Conservation (phyloP, 2,888 invertebrate species). For the Drosophila macrospina region DNA sequence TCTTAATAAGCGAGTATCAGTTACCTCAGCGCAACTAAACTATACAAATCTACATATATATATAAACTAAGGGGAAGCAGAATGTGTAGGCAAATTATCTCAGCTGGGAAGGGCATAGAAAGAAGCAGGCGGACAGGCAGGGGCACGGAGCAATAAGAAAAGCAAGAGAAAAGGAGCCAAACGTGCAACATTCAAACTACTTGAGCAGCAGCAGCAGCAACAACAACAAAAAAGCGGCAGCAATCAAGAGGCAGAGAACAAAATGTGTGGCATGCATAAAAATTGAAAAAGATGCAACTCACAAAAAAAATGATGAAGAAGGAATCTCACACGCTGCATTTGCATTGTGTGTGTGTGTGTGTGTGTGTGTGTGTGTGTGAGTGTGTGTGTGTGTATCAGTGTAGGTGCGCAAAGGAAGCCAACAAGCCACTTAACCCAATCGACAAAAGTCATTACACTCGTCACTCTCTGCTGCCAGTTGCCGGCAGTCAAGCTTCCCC, state of each 20-base stretch:
- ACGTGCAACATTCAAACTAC: slow-evolving; percentile 79
- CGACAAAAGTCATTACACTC: slow-evolving; percentile 85
- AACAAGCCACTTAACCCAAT: slow-evolving; percentile 84
- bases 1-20: slow-evolving; percentile 17
- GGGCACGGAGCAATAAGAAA: slow-evolving; percentile 19
- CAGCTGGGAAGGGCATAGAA: slow-evolving; percentile 11
- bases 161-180: slow-evolving; percentile 58
- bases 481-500: not conserved
- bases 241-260: slow-evolving; percentile 56
- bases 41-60: slow-evolving; percentile 16
- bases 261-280: slow-evolving; percentile 78
- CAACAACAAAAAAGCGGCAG: slow-evolving; percentile 33
- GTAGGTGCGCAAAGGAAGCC: slow-evolving; percentile 73
- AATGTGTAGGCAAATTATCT: slow-evolving; percentile 60
- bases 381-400: slow-evolving; percentile 48
- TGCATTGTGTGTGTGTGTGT: slow-evolving; percentile 44
- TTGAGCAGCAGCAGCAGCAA: slow-evolving; percentile 44
- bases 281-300: slow-evolving; percentile 78
- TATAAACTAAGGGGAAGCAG: not conserved
- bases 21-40: not conserved
- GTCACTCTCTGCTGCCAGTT: slow-evolving; percentile 67
- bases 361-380: slow-evolving; percentile 32
- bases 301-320: slow-evolving; percentile 21
- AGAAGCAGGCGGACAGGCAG: not conserved
- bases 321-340: slow-evolving; percentile 72